Percentiles rank a stretch among this genome's conserved stretches.
phyloP scores from a whole-genome alignment of 1,140 invertebrate species.

The Zaprionus nigranus region DNA sequence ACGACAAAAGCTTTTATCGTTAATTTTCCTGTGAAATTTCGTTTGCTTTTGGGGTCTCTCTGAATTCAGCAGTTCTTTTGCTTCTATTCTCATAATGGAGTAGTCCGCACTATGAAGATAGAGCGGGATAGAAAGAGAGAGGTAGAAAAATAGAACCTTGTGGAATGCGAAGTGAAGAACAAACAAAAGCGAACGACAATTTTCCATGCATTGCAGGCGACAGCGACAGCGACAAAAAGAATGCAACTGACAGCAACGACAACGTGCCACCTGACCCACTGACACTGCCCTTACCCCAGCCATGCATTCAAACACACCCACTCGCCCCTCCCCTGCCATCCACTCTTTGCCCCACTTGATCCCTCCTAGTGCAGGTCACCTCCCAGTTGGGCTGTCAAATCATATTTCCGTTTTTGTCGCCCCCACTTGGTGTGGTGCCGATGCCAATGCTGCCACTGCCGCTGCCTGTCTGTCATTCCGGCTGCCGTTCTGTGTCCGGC shows the following conservation, averaged over 20 bases:
- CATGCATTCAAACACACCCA: background rate
- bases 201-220: constrained; percentile 30
- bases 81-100: background rate
- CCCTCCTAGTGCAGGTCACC: background rate
- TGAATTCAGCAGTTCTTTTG: background rate
- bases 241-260: constrained; percentile 10
- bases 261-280: constrained; percentile 45
- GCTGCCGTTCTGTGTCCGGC: constrained; percentile 5
- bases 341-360: background rate
- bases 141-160: background rate
- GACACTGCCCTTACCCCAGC: constrained; percentile 48
- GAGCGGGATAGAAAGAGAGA: background rate
- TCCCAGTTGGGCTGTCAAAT: constrained; percentile 40
- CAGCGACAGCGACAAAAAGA: constrained; percentile 1
- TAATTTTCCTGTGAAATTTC: background rate
- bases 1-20: background rate
- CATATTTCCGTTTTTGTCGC: constrained; percentile 64
- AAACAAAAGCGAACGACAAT: constrained; percentile 31
- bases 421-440: constrained; percentile 37
- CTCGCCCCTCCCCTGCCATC: accelerated
- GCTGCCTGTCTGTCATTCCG: constrained; percentile 26
- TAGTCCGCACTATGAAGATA: background rate
- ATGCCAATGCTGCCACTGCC: constrained; percentile 17
- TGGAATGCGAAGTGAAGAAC: background rate
- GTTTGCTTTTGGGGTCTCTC: background rate